Evolutionary conservation across 2,888 invertebrate genomes (phyloP).

Genomic region (Hypercompe scribonia): DNA sequence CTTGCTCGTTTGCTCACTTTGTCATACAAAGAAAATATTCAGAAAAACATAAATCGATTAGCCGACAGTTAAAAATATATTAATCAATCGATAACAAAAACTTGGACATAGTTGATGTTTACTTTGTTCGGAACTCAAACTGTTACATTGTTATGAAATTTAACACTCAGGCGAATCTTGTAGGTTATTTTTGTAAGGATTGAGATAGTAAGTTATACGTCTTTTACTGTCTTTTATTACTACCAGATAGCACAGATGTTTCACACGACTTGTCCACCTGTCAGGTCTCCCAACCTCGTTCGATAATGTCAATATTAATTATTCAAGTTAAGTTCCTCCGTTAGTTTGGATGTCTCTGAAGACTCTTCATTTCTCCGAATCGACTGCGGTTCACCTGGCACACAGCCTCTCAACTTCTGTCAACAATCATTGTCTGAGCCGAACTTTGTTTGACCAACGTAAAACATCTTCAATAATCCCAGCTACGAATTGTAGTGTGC

Average conservation of each 20-base stretch:
- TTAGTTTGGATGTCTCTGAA: conserved; percentile 49
- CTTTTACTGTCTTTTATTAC: background rate
- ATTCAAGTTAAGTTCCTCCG: conserved; percentile 27
- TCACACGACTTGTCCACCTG: background rate
- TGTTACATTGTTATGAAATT: background rate
- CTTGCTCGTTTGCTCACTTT: no score
- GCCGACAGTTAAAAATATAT: no score
- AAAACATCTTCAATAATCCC: conserved; percentile 45
- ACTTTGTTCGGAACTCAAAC: background rate
- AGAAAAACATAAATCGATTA: no score
- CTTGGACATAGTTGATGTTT: background rate
- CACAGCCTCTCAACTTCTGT: conserved; percentile 53
- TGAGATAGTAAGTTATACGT: background rate
- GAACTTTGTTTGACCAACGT: conserved; percentile 54
- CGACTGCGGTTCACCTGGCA: conserved; percentile 45
- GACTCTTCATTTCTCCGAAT: conserved; percentile 48
- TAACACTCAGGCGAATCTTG: background rate
- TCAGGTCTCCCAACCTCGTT: conserved; percentile 1
- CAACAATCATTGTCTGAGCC: conserved; percentile 55
- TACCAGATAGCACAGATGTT: background rate
- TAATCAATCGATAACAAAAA: no score
- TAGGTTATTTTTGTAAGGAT: background rate
- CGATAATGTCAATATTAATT: conserved; percentile 29
- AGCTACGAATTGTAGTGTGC: conserved; percentile 26
- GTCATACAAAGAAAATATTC: no score